Conservation (phyloP, 2,113 vertebrate genomes). For the Nothobranchius kuhntae region DNA sequence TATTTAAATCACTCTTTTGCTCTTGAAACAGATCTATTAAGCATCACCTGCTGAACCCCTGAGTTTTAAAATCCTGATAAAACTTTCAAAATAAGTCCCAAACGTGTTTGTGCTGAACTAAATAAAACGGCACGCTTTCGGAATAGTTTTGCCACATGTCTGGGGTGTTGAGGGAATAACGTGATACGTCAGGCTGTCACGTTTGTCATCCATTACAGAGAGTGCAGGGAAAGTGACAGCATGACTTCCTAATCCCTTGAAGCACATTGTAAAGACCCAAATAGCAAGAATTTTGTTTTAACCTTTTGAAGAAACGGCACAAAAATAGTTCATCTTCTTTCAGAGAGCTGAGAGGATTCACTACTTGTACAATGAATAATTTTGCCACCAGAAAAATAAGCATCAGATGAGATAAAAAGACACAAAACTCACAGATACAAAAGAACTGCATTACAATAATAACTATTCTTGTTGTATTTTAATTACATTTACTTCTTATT, state of each 20-base stretch:
- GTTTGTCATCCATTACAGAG: slow-evolving; percentile 48
- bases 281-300: not conserved
- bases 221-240: slow-evolving; percentile 43
- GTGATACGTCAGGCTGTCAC: slow-evolving; percentile 48
- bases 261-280: slow-evolving; percentile 32
- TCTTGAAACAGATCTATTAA: slow-evolving; percentile 22
- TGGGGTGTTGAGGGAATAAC: slow-evolving; percentile 28
- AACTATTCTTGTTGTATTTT: too few species aligned
- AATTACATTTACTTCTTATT: too few species aligned
- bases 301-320: slow-evolving; percentile 9
- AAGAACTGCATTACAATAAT: too few species aligned
- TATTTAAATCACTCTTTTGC: not conserved
- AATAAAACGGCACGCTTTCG: slow-evolving; percentile 48
- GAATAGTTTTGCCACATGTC: slow-evolving; percentile 52
- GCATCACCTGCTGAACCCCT: not conserved
- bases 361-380: not conserved
- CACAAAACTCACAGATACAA: too few species aligned
- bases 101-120: slow-evolving; percentile 22
- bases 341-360: not conserved
- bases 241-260: slow-evolving; percentile 43
- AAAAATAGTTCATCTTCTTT: not conserved
- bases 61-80: slow-evolving; percentile 32
- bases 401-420: not conserved
- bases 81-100: slow-evolving; percentile 42
- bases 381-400: not conserved